A percentile compares a stretch with the other conserved stretches of the same genome.
Conservation (phyloP, 92 coral and sea anemone genomes). For the Paramuricea clavata region DNA sequence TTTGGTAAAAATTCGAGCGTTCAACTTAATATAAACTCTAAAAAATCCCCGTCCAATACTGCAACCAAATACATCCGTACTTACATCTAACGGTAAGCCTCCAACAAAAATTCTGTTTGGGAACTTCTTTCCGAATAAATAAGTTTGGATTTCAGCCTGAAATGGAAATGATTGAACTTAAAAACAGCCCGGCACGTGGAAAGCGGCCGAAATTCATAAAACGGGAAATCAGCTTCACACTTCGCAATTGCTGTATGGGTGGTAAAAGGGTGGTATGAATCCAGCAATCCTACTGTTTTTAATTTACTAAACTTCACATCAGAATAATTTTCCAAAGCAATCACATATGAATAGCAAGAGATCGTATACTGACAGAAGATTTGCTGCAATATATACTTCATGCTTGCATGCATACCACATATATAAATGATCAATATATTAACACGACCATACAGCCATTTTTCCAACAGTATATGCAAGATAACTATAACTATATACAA, state of each 20-base stretch:
- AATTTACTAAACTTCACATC: neutral
- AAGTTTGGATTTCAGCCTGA: constrained; percentile 72
- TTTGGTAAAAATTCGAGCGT: neutral
- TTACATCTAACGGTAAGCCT: constrained; percentile 83
- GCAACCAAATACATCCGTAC: constrained; percentile 35
- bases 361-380: neutral
- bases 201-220: neutral
- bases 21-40: neutral
- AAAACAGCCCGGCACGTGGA: constrained; percentile 2
- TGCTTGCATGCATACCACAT: neutral
- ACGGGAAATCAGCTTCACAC: constrained; percentile 18
- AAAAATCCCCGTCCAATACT: neutral
- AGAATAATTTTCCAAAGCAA: neutral
- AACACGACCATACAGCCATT: neutral
- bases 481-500: neutral
- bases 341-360: neutral
- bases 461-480: neutral
- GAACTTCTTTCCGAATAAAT: constrained; percentile 79
- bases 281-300: neutral
- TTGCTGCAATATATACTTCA: neutral
- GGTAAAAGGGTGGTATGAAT: too few species aligned
- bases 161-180: neutral
- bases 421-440: neutral
- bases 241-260: neutral
- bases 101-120: constrained; percentile 93